Base-by-base conservation (phyloP, 1,140 invertebrate species). In the Thalassaphorura encarpata region DNA sequence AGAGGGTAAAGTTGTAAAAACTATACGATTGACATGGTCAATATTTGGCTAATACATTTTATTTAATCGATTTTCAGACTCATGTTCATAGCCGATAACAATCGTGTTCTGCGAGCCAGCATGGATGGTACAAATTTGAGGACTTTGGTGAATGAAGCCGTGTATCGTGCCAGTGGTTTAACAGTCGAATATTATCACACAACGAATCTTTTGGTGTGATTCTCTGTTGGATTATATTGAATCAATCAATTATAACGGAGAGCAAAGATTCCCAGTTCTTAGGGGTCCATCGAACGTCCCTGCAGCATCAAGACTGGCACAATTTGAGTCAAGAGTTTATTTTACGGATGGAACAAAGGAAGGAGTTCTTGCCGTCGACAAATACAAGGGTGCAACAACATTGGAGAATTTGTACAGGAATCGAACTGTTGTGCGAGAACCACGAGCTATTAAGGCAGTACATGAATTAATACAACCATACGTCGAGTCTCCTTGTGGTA, bases 311-410 rank as follows among this genome's bases (percentile, higher is more conserved):
- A 76, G 87, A 23, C 67, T 97, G 5, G 82, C 90, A 0, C 69
- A 93, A 0, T 96, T 95, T 72, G 92, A 97, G 72, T 88, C 91
- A 67, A 75, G 84, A 29, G 79, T 98, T 2, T 98, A 83, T 71
- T 98, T 92, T 89, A 94, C 93, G 0, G 96, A 98, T 68, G 83
- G 82, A 58, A 97, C 91, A 0, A 92, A 95, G 23, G 90, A 97
- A 69, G 92, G 90, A 1, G 82, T 98, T 3, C 82, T 96, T 73
- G 84, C 83, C 1, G 85, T 95, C 0, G 86, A 92, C 66, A 96
- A 97, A 70, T 97, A 82, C 66, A 80, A 84, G 56, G 83, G 83
- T 0, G 77, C 82, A 23, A 57, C 66, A 1, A 83, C 83, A 24
- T 86, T 92, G 24, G 79, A 85, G 60, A 78, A 78, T 0, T 80